Conservation (phyloP, 2,888 invertebrate genomes). For the Patella pellucida region DNA sequence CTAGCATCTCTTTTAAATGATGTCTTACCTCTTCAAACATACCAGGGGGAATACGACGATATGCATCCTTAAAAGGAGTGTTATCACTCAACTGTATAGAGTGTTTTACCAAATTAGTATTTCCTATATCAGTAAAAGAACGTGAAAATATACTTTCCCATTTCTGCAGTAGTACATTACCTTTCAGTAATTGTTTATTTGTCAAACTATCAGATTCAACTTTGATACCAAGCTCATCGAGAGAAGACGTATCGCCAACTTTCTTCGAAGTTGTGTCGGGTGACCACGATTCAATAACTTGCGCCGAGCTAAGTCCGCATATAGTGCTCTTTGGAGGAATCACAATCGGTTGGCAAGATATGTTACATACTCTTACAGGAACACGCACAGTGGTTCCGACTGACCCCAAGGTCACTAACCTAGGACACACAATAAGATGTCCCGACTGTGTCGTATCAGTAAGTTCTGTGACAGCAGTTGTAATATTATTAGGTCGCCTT, state of each 20-base stretch:
- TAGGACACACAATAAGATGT: too few relatives aligned
- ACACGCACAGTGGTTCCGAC: not conserved
- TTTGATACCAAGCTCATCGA: too few relatives aligned
- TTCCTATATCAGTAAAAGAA: conserved; percentile 28
- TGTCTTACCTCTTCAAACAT: conserved; percentile 39
- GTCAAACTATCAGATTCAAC: not conserved
- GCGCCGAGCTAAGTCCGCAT: not conserved
- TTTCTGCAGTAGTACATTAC: not conserved
- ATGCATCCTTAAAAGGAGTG: conserved; percentile 35
- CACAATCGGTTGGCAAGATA: not conserved
- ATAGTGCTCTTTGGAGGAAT: not conserved
- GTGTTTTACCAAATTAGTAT: conserved; percentile 24
- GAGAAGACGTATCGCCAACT: too few relatives aligned
- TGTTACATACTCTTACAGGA: not conserved
- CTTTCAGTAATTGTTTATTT: not conserved
- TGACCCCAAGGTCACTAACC: too few relatives aligned
- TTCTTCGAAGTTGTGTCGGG: not conserved
- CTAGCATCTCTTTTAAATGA: conserved; percentile 38
- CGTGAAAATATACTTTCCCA: conserved; percentile 22
- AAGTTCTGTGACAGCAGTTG: too few relatives aligned
- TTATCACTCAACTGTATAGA: conserved; percentile 30
- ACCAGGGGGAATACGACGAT: conserved; percentile 32
- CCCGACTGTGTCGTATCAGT: too few relatives aligned
- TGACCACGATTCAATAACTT: too few relatives aligned
- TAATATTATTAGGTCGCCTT: too few relatives aligned